Evolutionary conservation across 2,888 invertebrate species (phyloP).

Genomic region (Eilema sororculum): DNA sequence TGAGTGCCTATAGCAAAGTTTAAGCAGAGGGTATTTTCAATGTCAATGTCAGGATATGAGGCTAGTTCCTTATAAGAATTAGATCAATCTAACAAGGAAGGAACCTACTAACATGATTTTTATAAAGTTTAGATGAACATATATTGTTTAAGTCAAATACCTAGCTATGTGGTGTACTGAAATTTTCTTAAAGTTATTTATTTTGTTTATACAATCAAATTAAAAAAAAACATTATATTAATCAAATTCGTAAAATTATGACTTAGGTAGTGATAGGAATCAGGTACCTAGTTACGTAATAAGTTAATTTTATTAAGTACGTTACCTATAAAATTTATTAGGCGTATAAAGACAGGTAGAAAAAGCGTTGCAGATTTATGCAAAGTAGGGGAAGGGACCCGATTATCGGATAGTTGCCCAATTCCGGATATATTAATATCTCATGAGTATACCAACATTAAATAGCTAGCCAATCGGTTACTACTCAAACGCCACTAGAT

Average conservation of each 20-base stretch:
- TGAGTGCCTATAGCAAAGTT: neutral
- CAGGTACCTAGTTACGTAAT: neutral
- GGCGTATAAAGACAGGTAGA: neutral
- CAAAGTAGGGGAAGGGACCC: no score
- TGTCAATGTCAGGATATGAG: neutral
- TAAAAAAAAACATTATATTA: no score
- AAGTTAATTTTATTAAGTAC: neutral
- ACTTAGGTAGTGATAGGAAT: neutral
- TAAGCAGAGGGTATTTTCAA: neutral
- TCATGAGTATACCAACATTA: no score
- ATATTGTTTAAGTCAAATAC: neutral
- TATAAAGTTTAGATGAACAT: neutral
- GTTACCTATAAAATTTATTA: conserved; percentile 3
- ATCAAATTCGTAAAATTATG: neutral
- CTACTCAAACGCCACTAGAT: no score
- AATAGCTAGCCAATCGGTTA: no score
- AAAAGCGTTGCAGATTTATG: neutral
- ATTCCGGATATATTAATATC: no score
- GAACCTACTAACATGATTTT: neutral
- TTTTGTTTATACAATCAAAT: neutral
- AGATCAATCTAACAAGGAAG: neutral
- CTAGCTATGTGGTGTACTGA: neutral
- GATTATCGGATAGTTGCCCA: no score
- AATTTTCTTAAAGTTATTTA: neutral
- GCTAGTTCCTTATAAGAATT: neutral